These are phyloP conservation scores for Plagiodera versicolora DNA, from an alignment of 2,888 invertebrate species.

Conservation along the genomic window DNA sequence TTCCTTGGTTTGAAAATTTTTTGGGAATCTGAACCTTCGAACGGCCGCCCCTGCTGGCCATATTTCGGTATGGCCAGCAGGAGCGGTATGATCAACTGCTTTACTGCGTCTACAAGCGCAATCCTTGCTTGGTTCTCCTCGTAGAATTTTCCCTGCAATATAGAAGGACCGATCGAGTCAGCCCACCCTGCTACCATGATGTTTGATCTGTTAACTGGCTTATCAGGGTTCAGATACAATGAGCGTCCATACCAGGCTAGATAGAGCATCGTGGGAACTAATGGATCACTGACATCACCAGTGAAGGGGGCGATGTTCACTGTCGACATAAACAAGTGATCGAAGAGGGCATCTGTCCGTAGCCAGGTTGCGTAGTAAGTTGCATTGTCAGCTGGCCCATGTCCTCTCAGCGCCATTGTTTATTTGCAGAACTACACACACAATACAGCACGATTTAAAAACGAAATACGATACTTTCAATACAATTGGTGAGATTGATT, in stretches of 20 bases:
- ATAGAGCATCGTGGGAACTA: not conserved
- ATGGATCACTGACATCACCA: too few species aligned
- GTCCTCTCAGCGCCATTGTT: too few species aligned
- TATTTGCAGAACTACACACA: too few species aligned
- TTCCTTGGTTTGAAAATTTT: conserved; percentile 6
- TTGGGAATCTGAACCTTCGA: conserved; percentile 2
- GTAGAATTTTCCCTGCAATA: not conserved
- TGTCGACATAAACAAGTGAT: too few species aligned
- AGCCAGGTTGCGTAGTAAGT: too few species aligned
- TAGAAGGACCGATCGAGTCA: not conserved
- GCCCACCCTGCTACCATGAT: not conserved
- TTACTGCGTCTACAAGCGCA: not conserved
- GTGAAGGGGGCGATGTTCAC: too few species aligned
- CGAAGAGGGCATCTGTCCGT: too few species aligned
- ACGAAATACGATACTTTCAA: too few species aligned
- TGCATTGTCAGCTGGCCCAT: too few species aligned
- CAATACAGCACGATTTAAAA: too few species aligned
- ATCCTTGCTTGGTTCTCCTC: not conserved
- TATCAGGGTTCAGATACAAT: not conserved
- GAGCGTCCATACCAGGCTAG: not conserved
- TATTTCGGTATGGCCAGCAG: not conserved
- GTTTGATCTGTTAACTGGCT: not conserved
- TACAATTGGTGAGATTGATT: too few species aligned
- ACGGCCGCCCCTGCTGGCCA: conserved; percentile 9
- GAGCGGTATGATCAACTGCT: not conserved